These are phyloP conservation scores for Drosophila algonquin DNA, from an alignment of 2,888 invertebrate species.

Conservation along the genomic window DNA sequence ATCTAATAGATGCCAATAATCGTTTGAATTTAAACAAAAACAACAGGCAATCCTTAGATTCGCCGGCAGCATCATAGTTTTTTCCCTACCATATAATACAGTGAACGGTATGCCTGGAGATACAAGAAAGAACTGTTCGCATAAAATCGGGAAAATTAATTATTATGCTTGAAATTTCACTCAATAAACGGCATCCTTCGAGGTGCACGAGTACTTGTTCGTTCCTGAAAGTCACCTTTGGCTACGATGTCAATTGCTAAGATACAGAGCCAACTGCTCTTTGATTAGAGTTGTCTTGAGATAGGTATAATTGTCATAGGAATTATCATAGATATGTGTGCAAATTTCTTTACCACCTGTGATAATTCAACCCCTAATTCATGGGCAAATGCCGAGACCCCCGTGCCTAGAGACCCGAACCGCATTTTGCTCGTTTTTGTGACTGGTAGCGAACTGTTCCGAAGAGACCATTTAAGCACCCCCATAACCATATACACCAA, in stretches of 20 bases:
- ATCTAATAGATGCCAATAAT: no score
- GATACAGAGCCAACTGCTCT: neutral
- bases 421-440: slow-evolving; percentile 10
- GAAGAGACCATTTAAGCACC: neutral
- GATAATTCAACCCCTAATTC: slow-evolving; percentile 1
- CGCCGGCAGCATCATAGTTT: no score
- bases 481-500: slow-evolving; percentile 17
- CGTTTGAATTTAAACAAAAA: no score
- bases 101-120: no score
- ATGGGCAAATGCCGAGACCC: slow-evolving; percentile 3
- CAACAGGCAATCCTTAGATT: no score
- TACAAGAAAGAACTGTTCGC: no score
- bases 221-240: neutral
- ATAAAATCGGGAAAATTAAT: no score
- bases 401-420: slow-evolving; percentile 8
- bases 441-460: slow-evolving; percentile 15
- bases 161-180: no score
- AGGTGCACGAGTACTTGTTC: neutral
- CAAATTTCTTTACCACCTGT: neutral
- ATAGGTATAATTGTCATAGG: neutral
- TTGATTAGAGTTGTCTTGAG: neutral
- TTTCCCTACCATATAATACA: no score
- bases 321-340: neutral
- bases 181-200: neutral
- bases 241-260: neutral